Base-by-base conservation (phyloP, 1,140 invertebrate species). In the Drosophila rhopaloa region DNA sequence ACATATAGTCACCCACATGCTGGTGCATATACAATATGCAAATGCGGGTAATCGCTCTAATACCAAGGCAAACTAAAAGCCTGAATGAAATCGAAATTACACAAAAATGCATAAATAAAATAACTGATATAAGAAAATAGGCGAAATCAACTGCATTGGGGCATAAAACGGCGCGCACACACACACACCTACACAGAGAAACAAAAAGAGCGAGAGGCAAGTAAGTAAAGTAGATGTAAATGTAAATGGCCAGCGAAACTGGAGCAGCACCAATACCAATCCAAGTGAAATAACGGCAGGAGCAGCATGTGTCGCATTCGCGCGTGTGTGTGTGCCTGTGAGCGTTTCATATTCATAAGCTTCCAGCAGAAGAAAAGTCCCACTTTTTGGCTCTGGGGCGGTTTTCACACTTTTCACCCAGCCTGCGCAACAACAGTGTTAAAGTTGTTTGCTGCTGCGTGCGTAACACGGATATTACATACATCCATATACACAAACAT, bases 371-470 rank as follows among this genome's bases (percentile, higher is more conserved):
- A 76, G 79, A 88, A 88, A 88, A 88, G 58, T 82, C 79, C 72
- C 72, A 81, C 72, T 79, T 88, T 51, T 88, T 59, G 85, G 76
- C 79, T 81, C 81, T 79, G 81, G 81, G 83, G 82, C 83, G 83
- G 83, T 86, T 88, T 88, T 80, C 65, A 88, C 83, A 79, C 83
- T 88, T 88, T 76, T 62, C 79, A 41, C 82, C 40, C 63, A 57
- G 72, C 73, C 54, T 76, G 82, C 82, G 65, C 82, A 86, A 80
- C 65, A 86, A 60, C 70, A 81, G 57, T 80, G 79, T 81, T 85
- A 78, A 86, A 85, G 81, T 85, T 85, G 68, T 81, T 85, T 85
- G 82, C 82, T 85, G 67, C 76, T 81, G 82, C 83, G 82, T 85
- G 82, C 82, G 82, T 86, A 86, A 68, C 77, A 85, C 76, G 66